Evolutionary conservation across 2,888 invertebrate species (phyloP).

Genomic region (Ennomos erosarius): DNA sequence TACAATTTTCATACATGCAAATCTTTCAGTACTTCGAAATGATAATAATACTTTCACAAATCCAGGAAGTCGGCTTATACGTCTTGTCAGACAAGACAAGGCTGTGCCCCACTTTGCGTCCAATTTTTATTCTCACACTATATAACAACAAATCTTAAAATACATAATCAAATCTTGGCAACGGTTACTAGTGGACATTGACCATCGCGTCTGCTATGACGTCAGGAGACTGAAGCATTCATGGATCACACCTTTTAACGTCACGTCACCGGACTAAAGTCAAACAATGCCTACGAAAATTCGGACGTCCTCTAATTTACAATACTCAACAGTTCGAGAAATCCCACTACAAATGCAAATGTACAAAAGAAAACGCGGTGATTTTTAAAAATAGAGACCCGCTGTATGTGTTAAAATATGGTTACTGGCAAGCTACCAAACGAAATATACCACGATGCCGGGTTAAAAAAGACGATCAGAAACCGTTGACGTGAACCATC

Average conservation of each 20-base stretch:
- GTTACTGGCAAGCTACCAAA: constrained; percentile 53
- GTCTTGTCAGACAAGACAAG: constrained; percentile 14
- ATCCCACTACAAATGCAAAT: neutral
- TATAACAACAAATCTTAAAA: constrained; percentile 25
- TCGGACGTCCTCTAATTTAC: neutral
- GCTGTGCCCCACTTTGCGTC: constrained; percentile 14
- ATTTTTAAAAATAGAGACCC: constrained; percentile 30
- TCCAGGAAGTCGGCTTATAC: constrained; percentile 5
- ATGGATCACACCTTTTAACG: constrained; percentile 36
- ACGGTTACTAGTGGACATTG: constrained; percentile 54
- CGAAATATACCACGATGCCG: constrained; percentile 38
- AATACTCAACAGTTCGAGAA: neutral
- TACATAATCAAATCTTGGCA: constrained; percentile 52
- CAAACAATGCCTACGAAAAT: constrained; percentile 32
- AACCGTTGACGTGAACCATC: constrained; percentile 30
- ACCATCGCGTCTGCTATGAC: constrained; percentile 66
- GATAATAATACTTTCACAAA: neutral
- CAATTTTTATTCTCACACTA: constrained; percentile 9
- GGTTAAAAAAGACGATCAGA: constrained; percentile 35
- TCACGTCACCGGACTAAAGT: constrained; percentile 40
- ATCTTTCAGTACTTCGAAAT: neutral
- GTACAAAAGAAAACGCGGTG: constrained; percentile 14
- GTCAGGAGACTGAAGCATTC: constrained; percentile 45
- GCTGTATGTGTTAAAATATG: constrained; percentile 42
- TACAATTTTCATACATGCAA: too few relatives aligned